A percentile compares a stretch with the other conserved stretches of the same genome.
phyloP scores from a whole-genome alignment of 2,888 invertebrate genomes.

The Tetramorium bicarinatum region DNA sequence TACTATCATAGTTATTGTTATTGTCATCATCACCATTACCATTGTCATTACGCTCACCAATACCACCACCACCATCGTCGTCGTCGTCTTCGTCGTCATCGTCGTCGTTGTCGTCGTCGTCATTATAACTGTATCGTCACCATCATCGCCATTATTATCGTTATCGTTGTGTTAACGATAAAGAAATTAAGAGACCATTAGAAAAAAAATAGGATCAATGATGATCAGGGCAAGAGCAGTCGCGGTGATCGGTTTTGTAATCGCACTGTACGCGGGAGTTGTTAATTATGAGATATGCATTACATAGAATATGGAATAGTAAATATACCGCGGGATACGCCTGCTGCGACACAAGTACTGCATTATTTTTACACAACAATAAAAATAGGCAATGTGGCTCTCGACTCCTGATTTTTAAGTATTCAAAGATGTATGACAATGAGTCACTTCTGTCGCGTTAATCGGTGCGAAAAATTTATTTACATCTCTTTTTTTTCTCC shows the following conservation, averaged over 20 bases:
- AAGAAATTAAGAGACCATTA: constrained; percentile 40
- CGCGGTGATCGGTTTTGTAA: constrained; percentile 53
- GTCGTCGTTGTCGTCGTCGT: too few species aligned
- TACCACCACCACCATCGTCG: constrained; percentile 6
- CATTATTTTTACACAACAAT: constrained; percentile 51
- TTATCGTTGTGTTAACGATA: constrained; percentile 56
- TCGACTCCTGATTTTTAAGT: constrained; percentile 18
- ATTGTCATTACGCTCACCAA: not conserved
- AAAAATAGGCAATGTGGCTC: constrained; percentile 11
- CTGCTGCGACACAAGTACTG: constrained; percentile 9
- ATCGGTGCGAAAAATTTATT: constrained; percentile 60
- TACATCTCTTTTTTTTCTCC: constrained; percentile 38
- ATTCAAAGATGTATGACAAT: not conserved
- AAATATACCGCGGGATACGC: constrained; percentile 9
- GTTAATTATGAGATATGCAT: constrained; percentile 55
- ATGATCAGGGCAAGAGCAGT: constrained; percentile 34
- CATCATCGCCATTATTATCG: constrained; percentile 57
- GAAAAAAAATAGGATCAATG: constrained; percentile 45
- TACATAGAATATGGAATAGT: constrained; percentile 34
- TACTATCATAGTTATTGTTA: constrained; percentile 58
- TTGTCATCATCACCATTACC: constrained; percentile 40
- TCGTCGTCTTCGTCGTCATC: too few species aligned
- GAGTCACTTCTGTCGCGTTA: constrained; percentile 49
- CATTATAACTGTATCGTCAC: constrained; percentile 31
- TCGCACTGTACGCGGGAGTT: constrained; percentile 47